These are phyloP conservation scores for Caradrina kadenii DNA, from an alignment of 2,888 invertebrate genomes.

Conservation along the genomic window DNA sequence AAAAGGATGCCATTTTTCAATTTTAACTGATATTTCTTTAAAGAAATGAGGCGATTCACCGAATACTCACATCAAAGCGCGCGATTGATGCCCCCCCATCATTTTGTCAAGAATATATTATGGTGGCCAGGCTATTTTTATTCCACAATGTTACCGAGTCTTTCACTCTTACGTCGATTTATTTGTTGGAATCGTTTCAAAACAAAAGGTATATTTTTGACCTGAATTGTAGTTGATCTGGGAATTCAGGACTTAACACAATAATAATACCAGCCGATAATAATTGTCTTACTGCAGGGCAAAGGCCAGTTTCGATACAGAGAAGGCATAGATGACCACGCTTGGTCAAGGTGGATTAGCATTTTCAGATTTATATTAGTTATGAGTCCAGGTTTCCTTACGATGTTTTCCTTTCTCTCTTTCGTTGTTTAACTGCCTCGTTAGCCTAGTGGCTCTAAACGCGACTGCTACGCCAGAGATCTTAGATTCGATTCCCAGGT, in stretches of 20 bases:
- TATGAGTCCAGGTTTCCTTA: too few species aligned
- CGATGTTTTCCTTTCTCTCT: too few species aligned
- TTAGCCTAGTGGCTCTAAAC: too few species aligned
- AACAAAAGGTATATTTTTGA: constrained; percentile 58
- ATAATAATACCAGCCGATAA: not conserved
- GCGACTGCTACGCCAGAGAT: too few species aligned
- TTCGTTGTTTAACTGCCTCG: too few species aligned
- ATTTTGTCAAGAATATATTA: constrained; percentile 69
- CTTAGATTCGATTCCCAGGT: too few species aligned
- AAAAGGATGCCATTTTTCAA: constrained; percentile 54
- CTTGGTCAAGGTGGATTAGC: too few species aligned
- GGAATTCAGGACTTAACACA: constrained; percentile 13
- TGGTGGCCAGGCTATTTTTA: constrained; percentile 50
- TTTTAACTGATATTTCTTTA: constrained; percentile 43
- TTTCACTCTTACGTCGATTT: constrained; percentile 27
- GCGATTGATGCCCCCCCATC: constrained; percentile 72
- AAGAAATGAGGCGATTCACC: constrained; percentile 63
- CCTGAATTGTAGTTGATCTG: constrained; percentile 16
- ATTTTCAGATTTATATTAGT: too few species aligned
- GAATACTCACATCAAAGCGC: constrained; percentile 78
- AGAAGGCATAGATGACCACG: too few species aligned
- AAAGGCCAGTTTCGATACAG: too few species aligned
- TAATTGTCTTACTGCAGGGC: constrained; percentile 8
- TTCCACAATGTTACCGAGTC: constrained; percentile 31
- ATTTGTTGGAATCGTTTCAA: constrained; percentile 45